Base-by-base conservation (phyloP, 2,113 vertebrate species). In the Periophthalmus modestus region DNA sequence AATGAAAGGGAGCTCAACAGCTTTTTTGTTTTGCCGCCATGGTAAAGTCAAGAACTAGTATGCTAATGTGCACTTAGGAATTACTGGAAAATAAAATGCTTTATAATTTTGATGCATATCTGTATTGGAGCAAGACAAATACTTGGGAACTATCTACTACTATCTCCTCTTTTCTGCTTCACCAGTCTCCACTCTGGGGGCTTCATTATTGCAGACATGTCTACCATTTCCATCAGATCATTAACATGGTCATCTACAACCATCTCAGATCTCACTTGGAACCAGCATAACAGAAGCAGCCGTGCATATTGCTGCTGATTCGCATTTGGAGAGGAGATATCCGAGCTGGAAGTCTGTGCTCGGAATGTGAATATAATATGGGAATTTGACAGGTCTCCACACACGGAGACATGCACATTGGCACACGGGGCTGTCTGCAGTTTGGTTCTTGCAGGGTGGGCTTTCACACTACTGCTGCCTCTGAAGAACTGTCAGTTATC, bases 401-500 rank as follows among this genome's bases (percentile, higher is more conserved):
- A 47, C 12, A 24, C 21, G 16, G 34, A 65, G 62, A 72, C 24
- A 57, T 48, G 52, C 67, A 66, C 48, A 43, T 58, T 63, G 65
- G 65, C 58, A 69, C 77, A 58, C 1, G 21, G 15, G 7, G 34
- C 1, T 23, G 21, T 19, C 66, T 71, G 47, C 39, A 5, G 24
- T 67, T 15, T 28, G 15, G 71, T 54, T 16, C n/a, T 73, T 54
- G 65, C 69, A 59, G 81, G 61, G 77, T 83, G 80, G 74, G 58
- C 70, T 86, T 79, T 43, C 79, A 73, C 87, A 73, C 63, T 66
- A 55, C 65, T 72, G 74, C 23, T 74, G 48, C 77, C 71, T 75
- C 77, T 87, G 66, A 78, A 16, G 76, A 13, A 47, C 75, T 88
- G 85, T 67, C 84, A 88, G n/a, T 89, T 84, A 85, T 52, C 1